A percentile compares a stretch with the other conserved stretches of the same genome.
These are phyloP conservation scores for Prosapia bicincta DNA, from an alignment of 2,888 invertebrate genomes.

Conservation along the genomic window DNA sequence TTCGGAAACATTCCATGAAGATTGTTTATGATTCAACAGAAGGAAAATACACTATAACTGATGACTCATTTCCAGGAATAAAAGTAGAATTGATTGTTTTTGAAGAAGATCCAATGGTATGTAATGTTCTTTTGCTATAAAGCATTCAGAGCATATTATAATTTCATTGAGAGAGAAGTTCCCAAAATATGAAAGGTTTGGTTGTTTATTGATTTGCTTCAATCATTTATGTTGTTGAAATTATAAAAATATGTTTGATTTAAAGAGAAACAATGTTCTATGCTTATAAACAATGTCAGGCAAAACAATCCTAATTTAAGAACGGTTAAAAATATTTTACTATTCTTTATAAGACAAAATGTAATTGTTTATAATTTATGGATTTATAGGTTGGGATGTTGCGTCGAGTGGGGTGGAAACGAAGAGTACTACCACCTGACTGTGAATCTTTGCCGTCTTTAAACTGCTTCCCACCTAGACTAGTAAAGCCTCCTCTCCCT, in stretches of 20 bases:
- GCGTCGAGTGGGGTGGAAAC: constrained; percentile 53
- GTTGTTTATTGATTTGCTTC: too few species aligned
- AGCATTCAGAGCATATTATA: too few species aligned
- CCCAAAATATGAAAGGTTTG: too few species aligned
- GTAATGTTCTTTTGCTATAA: too few species aligned
- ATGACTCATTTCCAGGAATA: constrained; percentile 40
- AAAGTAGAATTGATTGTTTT: constrained; percentile 51
- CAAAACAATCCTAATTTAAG: too few species aligned
- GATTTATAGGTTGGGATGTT: constrained; percentile 47
- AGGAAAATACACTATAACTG: constrained; percentile 50
- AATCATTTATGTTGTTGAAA: too few species aligned
- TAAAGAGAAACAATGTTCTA: too few species aligned
- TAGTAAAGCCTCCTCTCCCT: constrained; percentile 51
- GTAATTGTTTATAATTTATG: constrained; percentile 5
- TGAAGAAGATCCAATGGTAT: constrained; percentile 50
- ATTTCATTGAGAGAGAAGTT: too few species aligned
- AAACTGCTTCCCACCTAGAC: constrained; percentile 52
- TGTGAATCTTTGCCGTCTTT: constrained; percentile 51
- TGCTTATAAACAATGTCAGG: too few species aligned
- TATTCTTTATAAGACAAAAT: too few species aligned
- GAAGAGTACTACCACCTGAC: constrained; percentile 52
- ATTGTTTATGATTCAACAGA: constrained; percentile 51
- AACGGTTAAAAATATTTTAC: too few species aligned
- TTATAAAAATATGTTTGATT: too few species aligned
- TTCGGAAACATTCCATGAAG: constrained; percentile 48